phyloP scores from a whole-genome alignment of 2,888 invertebrate genomes.

The Nemotelus pantherinus region DNA sequence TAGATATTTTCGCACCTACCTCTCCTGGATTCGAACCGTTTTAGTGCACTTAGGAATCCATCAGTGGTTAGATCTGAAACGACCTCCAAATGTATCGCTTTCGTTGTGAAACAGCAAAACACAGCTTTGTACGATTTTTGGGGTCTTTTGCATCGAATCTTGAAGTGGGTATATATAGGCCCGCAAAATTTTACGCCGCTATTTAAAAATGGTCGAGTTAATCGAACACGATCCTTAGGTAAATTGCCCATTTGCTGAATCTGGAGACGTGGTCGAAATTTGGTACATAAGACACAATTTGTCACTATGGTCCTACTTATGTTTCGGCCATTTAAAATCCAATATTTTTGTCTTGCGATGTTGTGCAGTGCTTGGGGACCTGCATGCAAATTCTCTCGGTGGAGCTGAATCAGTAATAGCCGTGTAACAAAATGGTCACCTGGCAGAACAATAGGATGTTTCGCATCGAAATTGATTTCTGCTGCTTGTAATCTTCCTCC shows the following conservation, averaged over 20 bases:
- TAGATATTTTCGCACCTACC: conserved; percentile 33
- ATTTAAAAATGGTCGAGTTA: too few relatives aligned
- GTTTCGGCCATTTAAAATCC: conserved; percentile 52
- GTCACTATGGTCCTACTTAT: conserved; percentile 47
- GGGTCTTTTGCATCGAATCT: too few relatives aligned
- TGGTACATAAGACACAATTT: conserved; percentile 50
- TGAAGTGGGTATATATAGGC: too few relatives aligned
- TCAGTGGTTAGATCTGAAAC: conserved; percentile 31
- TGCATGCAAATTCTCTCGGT: conserved; percentile 21
- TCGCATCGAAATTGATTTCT: conserved; percentile 47
- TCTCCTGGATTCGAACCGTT: conserved; percentile 38
- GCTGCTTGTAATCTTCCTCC: conserved; percentile 42
- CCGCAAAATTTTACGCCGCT: too few relatives aligned
- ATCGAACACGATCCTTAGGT: conserved; percentile 49
- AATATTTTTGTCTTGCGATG: conserved; percentile 51
- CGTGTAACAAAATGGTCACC: conserved; percentile 46
- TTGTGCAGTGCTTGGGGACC: conserved; percentile 44
- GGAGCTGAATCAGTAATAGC: conserved; percentile 41
- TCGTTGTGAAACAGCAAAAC: too few relatives aligned
- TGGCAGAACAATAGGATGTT: conserved; percentile 54
- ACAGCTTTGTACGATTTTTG: too few relatives aligned
- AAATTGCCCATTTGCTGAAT: conserved; percentile 55
- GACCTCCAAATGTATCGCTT: too few relatives aligned
- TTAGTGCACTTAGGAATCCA: conserved; percentile 30
- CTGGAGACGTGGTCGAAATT: conserved; percentile 44